A percentile compares a stretch with the other conserved stretches of the same genome.
These are phyloP conservation scores for Chaetops frenatus DNA, from an alignment of 2,113 vertebrate species.

Conservation along the genomic window DNA sequence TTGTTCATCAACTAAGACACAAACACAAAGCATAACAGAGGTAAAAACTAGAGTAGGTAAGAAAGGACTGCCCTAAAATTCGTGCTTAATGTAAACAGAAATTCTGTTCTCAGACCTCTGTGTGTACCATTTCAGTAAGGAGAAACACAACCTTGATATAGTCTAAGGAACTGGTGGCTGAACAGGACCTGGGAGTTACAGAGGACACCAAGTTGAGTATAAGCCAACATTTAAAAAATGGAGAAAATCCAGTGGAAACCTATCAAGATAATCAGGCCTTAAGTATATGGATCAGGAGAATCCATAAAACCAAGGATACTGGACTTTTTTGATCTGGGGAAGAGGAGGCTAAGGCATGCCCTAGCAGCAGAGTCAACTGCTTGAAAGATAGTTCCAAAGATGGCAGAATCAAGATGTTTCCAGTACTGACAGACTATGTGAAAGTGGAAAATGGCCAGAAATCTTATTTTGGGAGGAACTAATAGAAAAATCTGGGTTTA, in stretches of 20 bases:
- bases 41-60: not conserved
- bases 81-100: not conserved
- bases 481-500: not conserved
- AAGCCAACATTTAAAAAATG: not conserved
- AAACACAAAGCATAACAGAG: not conserved
- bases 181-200: not conserved
- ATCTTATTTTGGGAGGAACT: not conserved
- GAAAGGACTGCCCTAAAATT: not conserved
- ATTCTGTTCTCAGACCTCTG: not conserved
- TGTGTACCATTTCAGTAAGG: not conserved
- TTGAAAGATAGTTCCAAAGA: not conserved
- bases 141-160: not conserved
- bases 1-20: not conserved
- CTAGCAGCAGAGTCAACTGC: not conserved
- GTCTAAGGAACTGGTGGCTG: not conserved
- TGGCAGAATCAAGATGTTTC: not conserved
- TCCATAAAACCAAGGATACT: not conserved
- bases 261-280: not conserved
- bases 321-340: not conserved
- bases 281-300: not conserved
- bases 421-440: not conserved
- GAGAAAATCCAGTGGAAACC: not conserved
- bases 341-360: not conserved
- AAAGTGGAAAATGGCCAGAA: not conserved
- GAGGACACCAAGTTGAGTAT: not conserved